phyloP scores from a whole-genome alignment of 2,797 vertebrate genomes.

The Pelochelys cantorii region DNA sequence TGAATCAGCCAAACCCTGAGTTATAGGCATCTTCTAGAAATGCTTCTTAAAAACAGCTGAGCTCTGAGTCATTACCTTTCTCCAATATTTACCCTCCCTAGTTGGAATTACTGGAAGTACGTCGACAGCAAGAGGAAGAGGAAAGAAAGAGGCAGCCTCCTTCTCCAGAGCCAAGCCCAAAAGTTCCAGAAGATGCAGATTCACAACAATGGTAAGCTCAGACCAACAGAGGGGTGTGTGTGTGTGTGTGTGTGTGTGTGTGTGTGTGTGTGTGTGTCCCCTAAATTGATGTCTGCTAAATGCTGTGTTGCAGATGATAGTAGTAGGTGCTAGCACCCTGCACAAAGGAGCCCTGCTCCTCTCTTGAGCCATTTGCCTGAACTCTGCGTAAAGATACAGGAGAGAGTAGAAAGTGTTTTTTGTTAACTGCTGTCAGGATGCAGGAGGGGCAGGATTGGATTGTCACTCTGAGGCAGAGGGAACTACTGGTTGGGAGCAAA shows the following conservation, averaged over 20 bases:
- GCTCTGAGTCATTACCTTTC: neutral
- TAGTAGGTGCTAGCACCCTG: neutral
- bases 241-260: neutral
- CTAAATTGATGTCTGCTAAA: neutral
- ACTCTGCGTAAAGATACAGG: fast-evolving
- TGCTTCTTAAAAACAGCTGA: neutral
- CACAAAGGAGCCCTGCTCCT: neutral
- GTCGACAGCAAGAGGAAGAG: slow-evolving; percentile 94
- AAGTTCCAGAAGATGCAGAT: slow-evolving; percentile 82
- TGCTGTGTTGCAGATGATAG: neutral
- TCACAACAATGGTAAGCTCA: slow-evolving; percentile 85
- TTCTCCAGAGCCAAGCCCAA: slow-evolving; percentile 82
- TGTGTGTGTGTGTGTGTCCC: neutral
- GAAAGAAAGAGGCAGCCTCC: slow-evolving; percentile 89
- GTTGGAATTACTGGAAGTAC: slow-evolving; percentile 96
- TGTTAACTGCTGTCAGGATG: neutral
- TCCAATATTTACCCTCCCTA: slow-evolving; percentile 56
- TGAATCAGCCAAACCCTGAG: neutral
- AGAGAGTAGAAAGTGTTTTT: neutral
- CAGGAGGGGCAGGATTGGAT: neutral
- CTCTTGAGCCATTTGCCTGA: neutral
- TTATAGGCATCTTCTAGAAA: slow-evolving; percentile 11
- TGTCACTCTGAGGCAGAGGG: neutral
- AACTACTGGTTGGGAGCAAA: neutral
- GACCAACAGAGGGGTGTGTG: neutral